These are phyloP conservation scores for Botrylloides violaceus DNA, from an alignment of 23 tunicate species.

Conservation along the genomic window DNA sequence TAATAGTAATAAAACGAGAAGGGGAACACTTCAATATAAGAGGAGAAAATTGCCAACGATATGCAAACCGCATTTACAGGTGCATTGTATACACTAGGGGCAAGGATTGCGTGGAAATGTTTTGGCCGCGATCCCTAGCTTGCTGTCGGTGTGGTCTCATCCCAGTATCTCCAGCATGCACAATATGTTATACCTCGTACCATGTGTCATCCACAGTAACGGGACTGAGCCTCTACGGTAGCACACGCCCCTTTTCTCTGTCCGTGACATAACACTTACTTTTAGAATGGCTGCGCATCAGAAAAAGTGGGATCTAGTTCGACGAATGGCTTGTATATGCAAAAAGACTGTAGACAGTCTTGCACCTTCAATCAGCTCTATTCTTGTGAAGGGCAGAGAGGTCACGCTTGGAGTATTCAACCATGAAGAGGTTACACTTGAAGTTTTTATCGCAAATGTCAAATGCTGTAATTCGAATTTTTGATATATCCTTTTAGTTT, in stretches of 20 bases:
- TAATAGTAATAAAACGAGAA: constrained; percentile 46
- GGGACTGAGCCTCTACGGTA: too few relatives aligned
- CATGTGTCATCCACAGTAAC: too few relatives aligned
- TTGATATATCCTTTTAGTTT: constrained; percentile 21
- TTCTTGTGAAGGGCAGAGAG: constrained; percentile 69
- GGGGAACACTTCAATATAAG: constrained; percentile 56
- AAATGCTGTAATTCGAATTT: not conserved
- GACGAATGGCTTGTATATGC: constrained; percentile 72
- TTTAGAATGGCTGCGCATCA: constrained; percentile 59
- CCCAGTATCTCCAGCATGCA: too few relatives aligned
- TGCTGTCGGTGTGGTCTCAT: not conserved
- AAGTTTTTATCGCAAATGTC: not conserved
- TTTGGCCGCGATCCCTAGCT: too few relatives aligned
- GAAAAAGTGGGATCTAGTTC: constrained; percentile 83
- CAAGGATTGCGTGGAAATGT: too few relatives aligned
- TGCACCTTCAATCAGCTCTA: constrained; percentile 88
- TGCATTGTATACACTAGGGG: not conserved
- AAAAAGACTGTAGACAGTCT: constrained; percentile 87
- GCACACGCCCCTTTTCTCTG: too few relatives aligned
- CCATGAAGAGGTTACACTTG: constrained; percentile 75
- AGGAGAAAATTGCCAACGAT: constrained; percentile 41
- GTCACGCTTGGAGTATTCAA: constrained; percentile 85
- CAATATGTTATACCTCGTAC: too few relatives aligned
- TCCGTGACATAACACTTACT: too few relatives aligned
- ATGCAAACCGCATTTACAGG: constrained; percentile 54